Conservation (phyloP, 1,140 invertebrate species). For the Bactericera cockerelli region DNA sequence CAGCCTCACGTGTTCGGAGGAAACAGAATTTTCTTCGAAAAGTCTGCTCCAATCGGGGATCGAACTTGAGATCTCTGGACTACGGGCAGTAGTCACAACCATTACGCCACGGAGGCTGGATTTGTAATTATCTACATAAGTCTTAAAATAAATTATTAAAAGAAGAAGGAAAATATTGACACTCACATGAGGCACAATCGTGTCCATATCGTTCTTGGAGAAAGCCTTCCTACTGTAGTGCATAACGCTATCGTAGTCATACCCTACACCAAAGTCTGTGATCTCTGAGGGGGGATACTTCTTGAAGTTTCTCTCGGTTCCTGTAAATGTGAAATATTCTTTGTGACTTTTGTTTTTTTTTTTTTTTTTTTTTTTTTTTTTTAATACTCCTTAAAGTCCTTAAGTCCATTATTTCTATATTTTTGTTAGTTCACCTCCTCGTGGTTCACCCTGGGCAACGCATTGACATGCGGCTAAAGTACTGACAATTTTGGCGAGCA, state of each 20-base stretch:
- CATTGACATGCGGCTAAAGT: too few relatives aligned
- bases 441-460: too few relatives aligned
- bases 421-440: background rate
- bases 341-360: conserved; percentile 29
- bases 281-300: conserved; percentile 35
- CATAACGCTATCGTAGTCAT: conserved; percentile 70
- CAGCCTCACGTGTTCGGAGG: too few relatives aligned
- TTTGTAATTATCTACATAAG: too few relatives aligned
- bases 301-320: conserved; percentile 48
- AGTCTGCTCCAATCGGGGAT: too few relatives aligned
- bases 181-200: conserved; percentile 46
- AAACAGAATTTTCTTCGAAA: too few relatives aligned
- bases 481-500: too few relatives aligned
- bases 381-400: background rate
- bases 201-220: conserved; percentile 50
- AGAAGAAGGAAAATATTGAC: too few relatives aligned
- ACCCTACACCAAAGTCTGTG: conserved; percentile 26
- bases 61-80: too few relatives aligned
- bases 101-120: too few relatives aligned
- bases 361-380: conserved; percentile 27
- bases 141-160: too few relatives aligned
- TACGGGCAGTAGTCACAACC: too few relatives aligned
- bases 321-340: conserved; percentile 31
- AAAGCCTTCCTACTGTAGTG: conserved; percentile 65
- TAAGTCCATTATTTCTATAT: conserved; percentile 8